These are phyloP conservation scores for Hemibagrus guttatus DNA, from an alignment of 2,797 vertebrate species.

Conservation along the genomic window DNA sequence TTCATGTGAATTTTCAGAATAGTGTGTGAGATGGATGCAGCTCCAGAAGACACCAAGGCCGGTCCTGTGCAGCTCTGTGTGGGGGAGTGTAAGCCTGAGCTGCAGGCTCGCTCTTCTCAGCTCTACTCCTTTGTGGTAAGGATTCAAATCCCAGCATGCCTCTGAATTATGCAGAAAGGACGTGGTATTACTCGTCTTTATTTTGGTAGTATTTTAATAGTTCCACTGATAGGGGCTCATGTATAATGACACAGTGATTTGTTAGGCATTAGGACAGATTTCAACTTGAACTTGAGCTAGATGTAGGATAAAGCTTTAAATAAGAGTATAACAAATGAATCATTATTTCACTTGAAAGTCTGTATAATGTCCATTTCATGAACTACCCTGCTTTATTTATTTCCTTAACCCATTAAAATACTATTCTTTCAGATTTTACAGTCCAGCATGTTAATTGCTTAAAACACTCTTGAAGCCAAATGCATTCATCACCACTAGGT, in stretches of 20 bases:
- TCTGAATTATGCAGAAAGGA: slow-evolving; percentile 45
- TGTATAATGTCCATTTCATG: neutral
- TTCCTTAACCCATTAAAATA: neutral
- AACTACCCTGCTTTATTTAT: slow-evolving; percentile 10
- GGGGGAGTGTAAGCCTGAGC: slow-evolving; percentile 92
- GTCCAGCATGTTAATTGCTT: neutral
- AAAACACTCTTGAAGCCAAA: neutral
- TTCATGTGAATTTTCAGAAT: slow-evolving; percentile 78
- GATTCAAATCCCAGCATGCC: slow-evolving; percentile 41
- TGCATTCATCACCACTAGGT: slow-evolving; percentile 7
- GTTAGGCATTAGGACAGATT: slow-evolving; percentile 33
- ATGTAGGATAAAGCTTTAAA: neutral
- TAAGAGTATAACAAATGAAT: neutral
- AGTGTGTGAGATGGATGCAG: slow-evolving; percentile 92
- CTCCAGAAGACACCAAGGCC: slow-evolving; percentile 76
- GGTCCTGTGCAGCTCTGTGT: slow-evolving; percentile 93
- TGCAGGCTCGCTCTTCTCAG: slow-evolving; percentile 86
- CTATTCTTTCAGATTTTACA: neutral
- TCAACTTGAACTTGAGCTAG: slow-evolving; percentile 33
- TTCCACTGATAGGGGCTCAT: slow-evolving; percentile 33
- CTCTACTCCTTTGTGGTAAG: slow-evolving; percentile 94
- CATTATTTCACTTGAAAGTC: neutral
- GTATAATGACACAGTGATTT: slow-evolving; percentile 24
- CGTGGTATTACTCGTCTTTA: slow-evolving; percentile 11
- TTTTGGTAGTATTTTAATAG: slow-evolving; percentile 48